Conservation (phyloP, 2,797 vertebrate genomes). For the Sparus aurata region DNA sequence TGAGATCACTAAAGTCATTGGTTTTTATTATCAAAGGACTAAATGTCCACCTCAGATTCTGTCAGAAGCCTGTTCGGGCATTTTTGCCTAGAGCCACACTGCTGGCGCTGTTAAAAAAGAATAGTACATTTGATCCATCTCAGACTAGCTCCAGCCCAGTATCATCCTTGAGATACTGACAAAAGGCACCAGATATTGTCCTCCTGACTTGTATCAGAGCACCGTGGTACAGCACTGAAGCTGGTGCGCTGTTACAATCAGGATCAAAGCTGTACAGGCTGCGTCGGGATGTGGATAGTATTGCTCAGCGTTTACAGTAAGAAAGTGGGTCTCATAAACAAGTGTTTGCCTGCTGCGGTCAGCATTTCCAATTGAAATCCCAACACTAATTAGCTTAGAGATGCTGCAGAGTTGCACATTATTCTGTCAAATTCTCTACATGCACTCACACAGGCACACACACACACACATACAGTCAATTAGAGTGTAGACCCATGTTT, state of each 20-base stretch:
- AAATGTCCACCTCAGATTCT: background rate
- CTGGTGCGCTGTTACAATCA: slow-evolving; percentile 22
- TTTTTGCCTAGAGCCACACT: background rate
- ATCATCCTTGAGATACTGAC: slow-evolving; percentile 13
- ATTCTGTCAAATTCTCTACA: slow-evolving; percentile 53
- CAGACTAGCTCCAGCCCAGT: slow-evolving; percentile 3
- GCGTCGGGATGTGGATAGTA: slow-evolving; percentile 1
- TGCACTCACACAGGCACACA: slow-evolving; percentile 2
- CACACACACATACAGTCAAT: slow-evolving; percentile 5
- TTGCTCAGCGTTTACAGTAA: slow-evolving; percentile 58
- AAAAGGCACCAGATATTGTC: background rate
- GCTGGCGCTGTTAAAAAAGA: background rate
- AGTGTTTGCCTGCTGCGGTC: slow-evolving; percentile 64
- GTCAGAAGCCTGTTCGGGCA: background rate
- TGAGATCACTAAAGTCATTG: background rate
- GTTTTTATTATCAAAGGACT: background rate
- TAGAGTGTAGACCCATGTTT: slow-evolving; percentile 36
- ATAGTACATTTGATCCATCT: background rate
- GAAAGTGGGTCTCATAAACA: slow-evolving; percentile 66
- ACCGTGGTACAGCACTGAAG: background rate
- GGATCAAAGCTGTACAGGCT: slow-evolving; percentile 44
- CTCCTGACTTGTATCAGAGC: slow-evolving; percentile 9
- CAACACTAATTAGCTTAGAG: slow-evolving; percentile 61
- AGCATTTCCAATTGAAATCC: slow-evolving; percentile 59
- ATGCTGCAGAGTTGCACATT: slow-evolving; percentile 66